A percentile compares a stretch with the other conserved stretches of the same genome.
These are phyloP conservation scores for Eumaeus atala DNA, from an alignment of 1,140 invertebrate species.

Conservation along the genomic window DNA sequence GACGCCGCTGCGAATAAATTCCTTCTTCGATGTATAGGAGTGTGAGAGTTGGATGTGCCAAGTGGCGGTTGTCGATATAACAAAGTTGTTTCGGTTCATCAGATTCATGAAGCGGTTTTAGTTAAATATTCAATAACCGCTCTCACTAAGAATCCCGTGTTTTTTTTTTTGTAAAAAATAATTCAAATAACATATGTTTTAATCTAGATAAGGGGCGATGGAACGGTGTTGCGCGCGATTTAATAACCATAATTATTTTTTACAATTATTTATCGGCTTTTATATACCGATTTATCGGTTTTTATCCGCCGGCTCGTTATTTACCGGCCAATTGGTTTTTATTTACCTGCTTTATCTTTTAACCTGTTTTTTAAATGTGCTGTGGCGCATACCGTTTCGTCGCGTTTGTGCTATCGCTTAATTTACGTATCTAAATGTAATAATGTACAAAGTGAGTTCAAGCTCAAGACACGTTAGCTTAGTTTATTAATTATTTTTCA, in stretches of 20 bases:
- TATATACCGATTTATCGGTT: conserved; percentile 17
- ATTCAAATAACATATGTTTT: conserved; percentile 35
- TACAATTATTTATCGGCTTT: conserved; percentile 14
- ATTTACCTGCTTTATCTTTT: conserved; percentile 8
- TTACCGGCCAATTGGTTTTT: conserved; percentile 12
- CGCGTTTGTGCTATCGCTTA: conserved; percentile 56
- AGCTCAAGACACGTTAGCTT: conserved; percentile 67
- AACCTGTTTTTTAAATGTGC: conserved; percentile 14
- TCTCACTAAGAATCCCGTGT: conserved; percentile 29
- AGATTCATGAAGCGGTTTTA: conserved; percentile 25
- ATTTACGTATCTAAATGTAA: conserved; percentile 58
- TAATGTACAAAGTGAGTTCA: conserved; percentile 69
- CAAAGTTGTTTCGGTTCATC: conserved; percentile 13
- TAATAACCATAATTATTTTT: conserved; percentile 7
- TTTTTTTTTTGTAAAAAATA: conserved; percentile 37
- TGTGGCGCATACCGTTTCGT: conserved; percentile 24
- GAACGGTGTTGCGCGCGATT: conserved; percentile 27
- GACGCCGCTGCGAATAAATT: too few relatives aligned
- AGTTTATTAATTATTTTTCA: conserved; percentile 51
- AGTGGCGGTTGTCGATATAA: conserved; percentile 22
- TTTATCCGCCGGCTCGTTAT: conserved; percentile 18
- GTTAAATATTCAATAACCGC: conserved; percentile 30
- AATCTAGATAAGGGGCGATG: conserved; percentile 45
- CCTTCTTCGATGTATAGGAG: conserved; percentile 2
- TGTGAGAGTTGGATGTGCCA: conserved; percentile 29